Conservation (phyloP, 2,797 vertebrate species). For the Heliangelus exortis region DNA sequence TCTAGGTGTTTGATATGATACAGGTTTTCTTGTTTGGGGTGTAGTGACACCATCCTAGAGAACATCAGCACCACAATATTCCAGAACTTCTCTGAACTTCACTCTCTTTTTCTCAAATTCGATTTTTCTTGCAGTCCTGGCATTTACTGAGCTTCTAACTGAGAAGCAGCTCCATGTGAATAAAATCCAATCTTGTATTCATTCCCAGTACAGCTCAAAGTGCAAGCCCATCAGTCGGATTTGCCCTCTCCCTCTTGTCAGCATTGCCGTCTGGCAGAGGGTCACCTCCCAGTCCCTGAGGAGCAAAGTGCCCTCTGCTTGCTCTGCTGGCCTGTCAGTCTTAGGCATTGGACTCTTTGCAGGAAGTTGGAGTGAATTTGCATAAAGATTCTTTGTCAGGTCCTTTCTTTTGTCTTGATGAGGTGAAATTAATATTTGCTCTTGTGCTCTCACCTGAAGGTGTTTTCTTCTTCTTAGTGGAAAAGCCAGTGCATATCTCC, state of each 20-base stretch:
- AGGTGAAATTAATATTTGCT: constrained; percentile 3
- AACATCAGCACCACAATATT: not conserved
- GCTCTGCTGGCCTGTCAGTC: constrained; percentile 28
- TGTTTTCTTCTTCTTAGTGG: not conserved
- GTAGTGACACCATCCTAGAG: not conserved
- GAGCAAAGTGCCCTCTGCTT: not conserved
- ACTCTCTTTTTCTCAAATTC: not conserved
- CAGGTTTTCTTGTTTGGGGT: not conserved
- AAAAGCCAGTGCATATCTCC: not conserved
- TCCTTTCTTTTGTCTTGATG: not conserved
- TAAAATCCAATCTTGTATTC: not conserved
- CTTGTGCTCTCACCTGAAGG: not conserved
- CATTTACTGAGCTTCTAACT: not conserved
- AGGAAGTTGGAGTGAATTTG: not conserved
- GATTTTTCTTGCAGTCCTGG: not conserved
- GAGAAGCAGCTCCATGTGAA: not conserved
- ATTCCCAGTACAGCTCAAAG: not conserved
- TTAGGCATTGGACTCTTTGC: not conserved
- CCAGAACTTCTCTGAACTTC: not conserved
- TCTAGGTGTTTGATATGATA: too few relatives aligned
- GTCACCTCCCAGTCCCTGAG: not conserved
- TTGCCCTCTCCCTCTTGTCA: not conserved
- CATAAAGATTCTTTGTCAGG: not conserved
- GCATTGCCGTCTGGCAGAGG: not conserved
- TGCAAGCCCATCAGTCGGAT: not conserved